Percentiles rank a stretch among this genome's conserved stretches.
Evolutionary conservation across 2,888 invertebrate species (phyloP).

Genomic region (Caenorhabditis angaria): DNA sequence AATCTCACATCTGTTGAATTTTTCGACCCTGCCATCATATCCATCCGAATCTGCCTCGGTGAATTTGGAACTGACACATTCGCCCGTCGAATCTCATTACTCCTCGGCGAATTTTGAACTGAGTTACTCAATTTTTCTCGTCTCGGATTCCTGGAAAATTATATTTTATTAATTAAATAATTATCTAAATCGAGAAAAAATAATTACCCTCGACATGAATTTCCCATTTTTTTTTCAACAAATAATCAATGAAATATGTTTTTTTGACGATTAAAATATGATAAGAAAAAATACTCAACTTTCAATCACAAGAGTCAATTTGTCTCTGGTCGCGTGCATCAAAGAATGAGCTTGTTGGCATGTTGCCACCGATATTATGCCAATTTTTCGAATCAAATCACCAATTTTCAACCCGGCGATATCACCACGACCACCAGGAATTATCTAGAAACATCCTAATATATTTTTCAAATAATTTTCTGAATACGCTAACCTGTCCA

Average conservation of each 20-base stretch:
- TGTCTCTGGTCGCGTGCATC: not conserved
- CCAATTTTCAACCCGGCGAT: not conserved
- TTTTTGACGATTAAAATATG: not conserved
- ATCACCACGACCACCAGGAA: constrained; percentile 5
- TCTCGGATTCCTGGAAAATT: constrained; percentile 9
- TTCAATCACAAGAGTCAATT: not conserved
- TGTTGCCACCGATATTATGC: not conserved
- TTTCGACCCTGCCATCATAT: constrained; percentile 5
- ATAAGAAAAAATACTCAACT: not conserved
- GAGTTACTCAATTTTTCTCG: constrained; percentile 12
- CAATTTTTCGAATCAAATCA: constrained; percentile 6
- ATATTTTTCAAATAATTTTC: not conserved
- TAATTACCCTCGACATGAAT: not conserved
- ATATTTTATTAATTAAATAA: not conserved
- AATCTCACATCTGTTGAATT: constrained; percentile 1
- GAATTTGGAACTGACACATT: not conserved
- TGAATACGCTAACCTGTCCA: constrained; percentile 1
- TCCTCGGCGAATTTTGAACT: constrained; percentile 8
- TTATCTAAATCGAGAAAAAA: not conserved
- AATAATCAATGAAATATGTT: not conserved
- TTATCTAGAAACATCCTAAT: not conserved
- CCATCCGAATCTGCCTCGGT: constrained; percentile 8
- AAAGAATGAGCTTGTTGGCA: constrained; percentile 9
- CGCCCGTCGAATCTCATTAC: not conserved
- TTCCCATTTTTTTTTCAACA: not conserved